A percentile compares a stretch with the other conserved stretches of the same genome.
phyloP scores from a whole-genome alignment of 37 sponge, comb jelly and placozoan species.

The Mnemiopsis leidyi region DNA sequence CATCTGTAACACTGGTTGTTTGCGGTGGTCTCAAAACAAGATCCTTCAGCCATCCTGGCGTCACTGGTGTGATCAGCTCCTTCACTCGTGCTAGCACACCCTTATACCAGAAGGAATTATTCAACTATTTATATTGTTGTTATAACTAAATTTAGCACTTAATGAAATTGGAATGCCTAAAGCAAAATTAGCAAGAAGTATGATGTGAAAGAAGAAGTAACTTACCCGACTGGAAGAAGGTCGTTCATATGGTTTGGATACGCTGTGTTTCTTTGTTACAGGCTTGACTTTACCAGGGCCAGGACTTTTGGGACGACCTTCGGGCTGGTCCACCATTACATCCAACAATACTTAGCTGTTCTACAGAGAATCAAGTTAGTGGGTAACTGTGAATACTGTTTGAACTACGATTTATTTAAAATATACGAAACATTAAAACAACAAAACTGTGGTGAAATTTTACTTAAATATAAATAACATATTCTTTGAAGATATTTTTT shows the following conservation, averaged over 20 bases:
- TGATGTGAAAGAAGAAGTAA: too few relatives aligned
- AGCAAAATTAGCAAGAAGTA: neutral
- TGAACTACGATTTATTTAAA: too few relatives aligned
- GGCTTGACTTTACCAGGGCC: slow-evolving; percentile 61
- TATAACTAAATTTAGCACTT: neutral
- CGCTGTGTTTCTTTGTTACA: slow-evolving; percentile 62
- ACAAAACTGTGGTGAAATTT: too few relatives aligned
- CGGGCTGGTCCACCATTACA: slow-evolving; percentile 56
- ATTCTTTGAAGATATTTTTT: too few relatives aligned
- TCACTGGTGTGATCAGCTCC: slow-evolving; percentile 47
- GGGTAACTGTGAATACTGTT: too few relatives aligned
- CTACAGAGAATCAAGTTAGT: too few relatives aligned
- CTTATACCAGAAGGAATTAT: neutral
- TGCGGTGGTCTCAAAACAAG: slow-evolving; percentile 34
- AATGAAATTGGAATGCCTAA: neutral
- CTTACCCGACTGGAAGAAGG: slow-evolving; percentile 55
- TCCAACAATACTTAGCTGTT: neutral
- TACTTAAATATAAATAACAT: too few relatives aligned
- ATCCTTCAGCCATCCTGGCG: slow-evolving; percentile 61
- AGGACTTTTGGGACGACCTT: slow-evolving; percentile 59
- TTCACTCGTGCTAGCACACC: slow-evolving; percentile 53
- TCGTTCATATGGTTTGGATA: slow-evolving; percentile 57
- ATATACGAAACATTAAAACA: too few relatives aligned
- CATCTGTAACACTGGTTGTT: slow-evolving; percentile 64
- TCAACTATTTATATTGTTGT: neutral